Percentiles rank a stretch among this genome's conserved stretches.
These are phyloP conservation scores for Acanthacorydalis orientalis DNA, from an alignment of 2,888 invertebrate species.

Conservation along the genomic window DNA sequence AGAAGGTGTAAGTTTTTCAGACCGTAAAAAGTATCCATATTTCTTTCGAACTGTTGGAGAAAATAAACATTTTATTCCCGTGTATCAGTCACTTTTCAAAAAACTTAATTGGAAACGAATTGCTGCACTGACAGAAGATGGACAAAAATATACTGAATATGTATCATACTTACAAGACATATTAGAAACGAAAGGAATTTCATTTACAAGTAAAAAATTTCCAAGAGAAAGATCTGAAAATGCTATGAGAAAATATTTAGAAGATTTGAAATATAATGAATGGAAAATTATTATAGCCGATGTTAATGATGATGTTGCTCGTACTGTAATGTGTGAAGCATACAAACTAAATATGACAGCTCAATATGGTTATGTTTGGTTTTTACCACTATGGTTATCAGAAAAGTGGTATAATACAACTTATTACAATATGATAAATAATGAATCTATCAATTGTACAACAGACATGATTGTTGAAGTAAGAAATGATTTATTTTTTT, in stretches of 20 bases:
- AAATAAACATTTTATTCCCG: conserved; percentile 50
- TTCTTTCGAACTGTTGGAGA: conserved; percentile 69
- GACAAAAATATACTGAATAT: conserved; percentile 63
- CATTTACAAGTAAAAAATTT: conserved; percentile 52
- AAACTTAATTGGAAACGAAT: conserved; percentile 49
- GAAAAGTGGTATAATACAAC: conserved; percentile 44
- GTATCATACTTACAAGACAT: conserved; percentile 50
- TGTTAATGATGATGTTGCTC: conserved; percentile 52
- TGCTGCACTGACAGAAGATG: conserved; percentile 62
- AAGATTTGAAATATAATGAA: conserved; percentile 43
- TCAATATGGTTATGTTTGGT: conserved; percentile 65
- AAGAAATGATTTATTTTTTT: conserved; percentile 9
- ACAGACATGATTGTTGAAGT: conserved; percentile 40
- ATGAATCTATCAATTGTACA: conserved; percentile 38
- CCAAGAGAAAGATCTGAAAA: conserved; percentile 31
- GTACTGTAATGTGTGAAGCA: conserved; percentile 71
- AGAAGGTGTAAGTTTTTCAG: conserved; percentile 54
- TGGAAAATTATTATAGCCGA: conserved; percentile 68
- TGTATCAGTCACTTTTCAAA: conserved; percentile 44
- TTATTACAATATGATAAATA: conserved; percentile 22
- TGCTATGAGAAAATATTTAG: conserved; percentile 46
- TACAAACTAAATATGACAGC: conserved; percentile 51
- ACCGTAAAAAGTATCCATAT: conserved; percentile 53
- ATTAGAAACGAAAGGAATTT: conserved; percentile 42
- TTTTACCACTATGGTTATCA: conserved; percentile 59